phyloP scores from a whole-genome alignment of 2,113 vertebrate species.

The Solea senegalensis region DNA sequence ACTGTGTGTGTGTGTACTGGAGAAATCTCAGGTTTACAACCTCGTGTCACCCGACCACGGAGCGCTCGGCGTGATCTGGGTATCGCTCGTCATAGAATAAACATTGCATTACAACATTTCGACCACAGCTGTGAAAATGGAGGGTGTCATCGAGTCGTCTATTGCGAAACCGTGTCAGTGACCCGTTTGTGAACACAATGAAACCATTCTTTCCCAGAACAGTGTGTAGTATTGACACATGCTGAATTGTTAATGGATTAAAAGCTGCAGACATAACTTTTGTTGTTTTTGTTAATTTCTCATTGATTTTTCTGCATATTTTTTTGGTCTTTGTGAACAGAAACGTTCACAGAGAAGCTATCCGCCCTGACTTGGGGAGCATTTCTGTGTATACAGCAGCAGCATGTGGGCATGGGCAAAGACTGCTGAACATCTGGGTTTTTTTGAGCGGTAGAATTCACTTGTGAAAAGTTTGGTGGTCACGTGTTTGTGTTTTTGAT shows the following conservation, averaged over 20 bases:
- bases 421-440: too few relatives aligned
- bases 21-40: constrained; percentile 13
- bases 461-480: too few relatives aligned
- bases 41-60: constrained; percentile 16
- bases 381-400: too few relatives aligned
- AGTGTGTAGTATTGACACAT: not conserved
- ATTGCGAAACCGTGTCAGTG: not conserved
- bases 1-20: not conserved
- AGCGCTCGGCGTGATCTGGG: constrained; percentile 16
- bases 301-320: too few relatives aligned
- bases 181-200: constrained; percentile 1
- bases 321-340: too few relatives aligned
- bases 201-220: not conserved
- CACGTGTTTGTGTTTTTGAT: too few relatives aligned
- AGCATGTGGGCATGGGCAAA: too few relatives aligned
- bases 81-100: constrained; percentile 18
- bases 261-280: too few relatives aligned
- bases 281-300: too few relatives aligned
- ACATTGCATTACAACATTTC: constrained; percentile 35
- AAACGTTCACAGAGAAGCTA: too few relatives aligned
- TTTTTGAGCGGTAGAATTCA: too few relatives aligned
- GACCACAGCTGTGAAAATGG: constrained; percentile 19
- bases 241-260: not conserved
- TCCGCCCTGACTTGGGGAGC: too few relatives aligned
- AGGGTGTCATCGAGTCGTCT: constrained; percentile 9